Evolutionary conservation across 1,140 invertebrate genomes (phyloP), one percentile per base, ranked within the genome.

Genomic region (Agrilus planipennis): DNA sequence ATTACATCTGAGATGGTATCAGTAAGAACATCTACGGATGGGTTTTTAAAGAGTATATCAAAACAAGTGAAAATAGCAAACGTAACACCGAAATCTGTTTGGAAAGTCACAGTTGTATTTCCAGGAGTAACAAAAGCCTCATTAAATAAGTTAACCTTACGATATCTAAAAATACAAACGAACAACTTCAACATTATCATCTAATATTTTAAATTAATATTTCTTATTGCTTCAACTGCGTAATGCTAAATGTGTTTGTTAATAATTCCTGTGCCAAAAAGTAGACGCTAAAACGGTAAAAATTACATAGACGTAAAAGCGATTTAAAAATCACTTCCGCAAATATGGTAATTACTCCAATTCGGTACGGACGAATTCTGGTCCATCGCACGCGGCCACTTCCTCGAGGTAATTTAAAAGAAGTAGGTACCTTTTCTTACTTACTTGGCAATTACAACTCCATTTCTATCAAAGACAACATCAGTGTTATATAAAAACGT

Each of bases 31-130:
- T 64, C 53, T 4, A 72, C 50, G 0, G 72, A 61, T 0, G 86
- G 85, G 3, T 68, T 54, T 29, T 72, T 49, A 52, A 78, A 80
- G 1, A 87, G 46, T 15, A 89, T 67, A 55, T 91, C 86, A 47
- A 84, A 84, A 46, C 82, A 83, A 37, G 74, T 79, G 16, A 87
- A 68, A 1, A 77, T 61, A 1, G 84, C 87, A 55, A 93, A 91
- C 11, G 67, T 77, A 0, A 87, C 82, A 3, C 79, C 78, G 51
- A 90, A 91, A 57, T 88, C 83, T 0, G 87, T 89, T 4, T 64
- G 60, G 44, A 91, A 89, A 3, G 60, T 71, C 0, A 66, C 60
- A 0, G 68, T 21, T 36, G 12, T 4, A 43, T 56, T 45, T 7
- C 77, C 73, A 14, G 52, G 61, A 30, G 70, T 69, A 9, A 73